These are phyloP conservation scores for Rotaria magnacalcarata DNA, from an alignment of 2,888 invertebrate species.

Conservation along the genomic window DNA sequence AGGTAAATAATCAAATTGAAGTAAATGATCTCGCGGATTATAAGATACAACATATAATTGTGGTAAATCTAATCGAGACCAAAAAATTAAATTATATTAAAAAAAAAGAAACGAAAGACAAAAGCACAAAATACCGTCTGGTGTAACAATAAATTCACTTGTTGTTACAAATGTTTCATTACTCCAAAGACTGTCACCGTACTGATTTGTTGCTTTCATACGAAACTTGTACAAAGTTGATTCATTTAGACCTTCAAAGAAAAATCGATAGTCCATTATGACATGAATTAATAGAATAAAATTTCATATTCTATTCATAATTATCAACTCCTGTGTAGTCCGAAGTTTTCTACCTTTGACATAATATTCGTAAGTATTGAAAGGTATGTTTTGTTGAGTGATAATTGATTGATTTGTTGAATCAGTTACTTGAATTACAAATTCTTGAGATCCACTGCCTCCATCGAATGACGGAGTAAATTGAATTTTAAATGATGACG, in stretches of 20 bases:
- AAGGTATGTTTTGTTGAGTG: neutral
- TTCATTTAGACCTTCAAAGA: neutral
- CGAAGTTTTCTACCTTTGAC: neutral
- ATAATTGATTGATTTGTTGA: neutral
- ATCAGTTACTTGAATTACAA: neutral
- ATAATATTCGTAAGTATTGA: conserved; percentile 28
- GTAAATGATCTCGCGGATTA: neutral
- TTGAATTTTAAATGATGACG: conserved; percentile 1
- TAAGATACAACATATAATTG: neutral
- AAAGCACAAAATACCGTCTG: neutral
- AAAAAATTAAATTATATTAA: neutral
- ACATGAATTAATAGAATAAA: too few species aligned
- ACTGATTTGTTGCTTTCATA: neutral
- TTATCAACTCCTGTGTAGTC: too few species aligned
- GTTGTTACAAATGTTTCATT: neutral
- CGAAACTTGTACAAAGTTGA: neutral
- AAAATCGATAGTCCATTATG: too few species aligned
- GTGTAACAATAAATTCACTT: neutral
- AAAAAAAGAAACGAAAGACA: neutral
- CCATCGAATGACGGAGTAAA: conserved; percentile 23
- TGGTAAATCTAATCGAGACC: neutral
- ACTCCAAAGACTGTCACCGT: conserved; percentile 31
- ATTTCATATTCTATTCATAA: too few species aligned
- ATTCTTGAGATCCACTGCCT: neutral
- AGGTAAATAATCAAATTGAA: conserved; percentile 28